Evolutionary conservation across 1,140 invertebrate species (phyloP), one percentile per base, ranked within the genome.

Genomic region (Heliconius hermathena): DNA sequence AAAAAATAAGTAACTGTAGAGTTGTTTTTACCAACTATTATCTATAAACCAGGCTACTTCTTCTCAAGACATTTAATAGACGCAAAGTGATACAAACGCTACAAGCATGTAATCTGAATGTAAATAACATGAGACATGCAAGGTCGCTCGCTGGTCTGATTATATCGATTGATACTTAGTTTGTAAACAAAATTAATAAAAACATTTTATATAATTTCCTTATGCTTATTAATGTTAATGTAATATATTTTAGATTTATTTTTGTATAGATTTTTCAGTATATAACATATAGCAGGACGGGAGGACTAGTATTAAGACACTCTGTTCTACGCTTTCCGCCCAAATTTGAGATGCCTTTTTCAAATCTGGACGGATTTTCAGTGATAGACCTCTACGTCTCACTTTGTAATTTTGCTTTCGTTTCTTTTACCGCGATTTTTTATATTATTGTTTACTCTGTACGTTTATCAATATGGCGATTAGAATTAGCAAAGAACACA

Each of bases 101-200:
- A 66, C 60, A 29, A 66, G 60, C 60, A 66, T 66, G 60, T 66
- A 66, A 66, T 66, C 60, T 66, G 60, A 66, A 66, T 66, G 60
- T 66, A 66, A 66, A 66, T 66, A 66, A 66, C 60, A 26, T 66
- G 60, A 26, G 60, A 66, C 60, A 66, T 29, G 60, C 60, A 66
- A 66, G 60, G 60, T 29, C 60, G 60, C 60, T 29, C 60, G 60
- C 26, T 29, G 22, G 22, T 66, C 60, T 5, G 60, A 13, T 66
- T 66, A 29, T 66, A 26, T 66, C 22, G 60, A 26, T 66, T 66
- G 22, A 29, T 66, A 66, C 26, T 26, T 66, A 5, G 60, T 66
- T 66, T 29, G 60, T 66, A 66, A 66, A 66, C 60, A 29, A 66
- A 66, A 66, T 11, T 66, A 66, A n/a, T 66, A 66, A 29, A 60